Conservation (phyloP, 2,888 invertebrate genomes). For the Chloromyia formosa region DNA sequence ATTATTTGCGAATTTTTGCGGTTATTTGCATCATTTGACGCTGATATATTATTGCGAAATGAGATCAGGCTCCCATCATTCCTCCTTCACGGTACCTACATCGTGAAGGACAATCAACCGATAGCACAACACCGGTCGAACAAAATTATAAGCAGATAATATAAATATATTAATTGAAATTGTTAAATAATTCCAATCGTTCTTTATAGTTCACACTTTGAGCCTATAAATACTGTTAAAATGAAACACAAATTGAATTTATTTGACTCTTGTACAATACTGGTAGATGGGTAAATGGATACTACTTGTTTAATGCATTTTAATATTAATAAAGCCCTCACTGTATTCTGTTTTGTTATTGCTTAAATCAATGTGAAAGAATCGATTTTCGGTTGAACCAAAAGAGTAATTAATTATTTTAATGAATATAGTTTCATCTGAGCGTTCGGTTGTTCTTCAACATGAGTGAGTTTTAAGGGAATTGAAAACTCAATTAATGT, state of each 20-base stretch:
- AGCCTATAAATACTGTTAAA: background rate
- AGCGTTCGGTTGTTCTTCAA: background rate
- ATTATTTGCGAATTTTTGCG: background rate
- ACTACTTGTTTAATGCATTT: background rate
- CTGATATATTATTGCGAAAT: background rate
- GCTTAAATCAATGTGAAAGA: background rate
- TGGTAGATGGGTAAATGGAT: background rate
- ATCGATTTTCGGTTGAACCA: background rate
- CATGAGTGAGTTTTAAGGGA: background rate
- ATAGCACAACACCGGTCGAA: too few relatives aligned
- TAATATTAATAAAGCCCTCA: background rate
- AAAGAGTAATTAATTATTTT: slow-evolving; percentile 2
- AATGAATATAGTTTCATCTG: background rate
- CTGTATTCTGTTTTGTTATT: background rate
- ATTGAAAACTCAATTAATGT: too few relatives aligned
- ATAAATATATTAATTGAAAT: background rate
- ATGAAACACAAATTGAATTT: too few relatives aligned
- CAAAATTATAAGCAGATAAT: background rate
- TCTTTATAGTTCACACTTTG: background rate
- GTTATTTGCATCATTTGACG: background rate
- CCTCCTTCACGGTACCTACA: too few relatives aligned
- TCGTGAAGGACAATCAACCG: too few relatives aligned
- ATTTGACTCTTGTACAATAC: too few relatives aligned
- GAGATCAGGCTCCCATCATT: too few relatives aligned
- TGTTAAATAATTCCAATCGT: background rate